phyloP scores from a whole-genome alignment of 92 coral and sea anemone genomes.

The Nematostella vectensis region DNA sequence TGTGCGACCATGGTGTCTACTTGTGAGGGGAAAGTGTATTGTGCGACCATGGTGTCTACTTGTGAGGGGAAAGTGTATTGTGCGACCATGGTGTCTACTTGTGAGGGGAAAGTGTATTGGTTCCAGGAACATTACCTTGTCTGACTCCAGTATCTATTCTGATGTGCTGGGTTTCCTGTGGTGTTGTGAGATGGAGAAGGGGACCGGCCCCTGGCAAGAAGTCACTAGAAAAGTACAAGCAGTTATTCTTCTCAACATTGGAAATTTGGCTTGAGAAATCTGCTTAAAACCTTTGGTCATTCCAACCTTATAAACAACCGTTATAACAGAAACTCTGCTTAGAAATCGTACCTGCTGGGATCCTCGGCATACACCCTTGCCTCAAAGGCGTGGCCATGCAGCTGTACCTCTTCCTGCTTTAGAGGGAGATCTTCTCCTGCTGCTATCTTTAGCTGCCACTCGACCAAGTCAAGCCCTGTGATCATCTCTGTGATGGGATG shows the following conservation, averaged over 20 bases:
- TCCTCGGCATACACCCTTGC: constrained; percentile 97
- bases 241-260: too few species aligned
- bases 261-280: too few species aligned
- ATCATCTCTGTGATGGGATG: constrained; percentile 98
- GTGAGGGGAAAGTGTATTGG: too few species aligned
- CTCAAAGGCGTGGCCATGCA: constrained; percentile 87
- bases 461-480: constrained; percentile 86
- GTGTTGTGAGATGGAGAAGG: constrained; percentile 70
- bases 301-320: too few species aligned
- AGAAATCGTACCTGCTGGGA: constrained; percentile 66
- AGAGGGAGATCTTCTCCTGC: constrained; percentile 83
- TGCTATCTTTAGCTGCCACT: constrained; percentile 93
- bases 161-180: constrained; percentile 66
- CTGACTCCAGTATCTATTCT: constrained; percentile 92
- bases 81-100: too few species aligned
- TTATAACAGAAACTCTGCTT: too few species aligned
- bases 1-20: too few species aligned
- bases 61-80: too few species aligned
- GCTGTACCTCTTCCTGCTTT: constrained; percentile 58
- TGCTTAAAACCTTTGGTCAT: too few species aligned
- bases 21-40: too few species aligned
- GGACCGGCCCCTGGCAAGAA: constrained; percentile 99
- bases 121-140: too few species aligned
- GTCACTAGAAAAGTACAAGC: constrained; percentile 35
- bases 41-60: too few species aligned